A percentile compares a stretch with the other conserved stretches of the same genome.
phyloP scores from a whole-genome alignment of 1,140 invertebrate species.

The Parapsyche elsis region DNA sequence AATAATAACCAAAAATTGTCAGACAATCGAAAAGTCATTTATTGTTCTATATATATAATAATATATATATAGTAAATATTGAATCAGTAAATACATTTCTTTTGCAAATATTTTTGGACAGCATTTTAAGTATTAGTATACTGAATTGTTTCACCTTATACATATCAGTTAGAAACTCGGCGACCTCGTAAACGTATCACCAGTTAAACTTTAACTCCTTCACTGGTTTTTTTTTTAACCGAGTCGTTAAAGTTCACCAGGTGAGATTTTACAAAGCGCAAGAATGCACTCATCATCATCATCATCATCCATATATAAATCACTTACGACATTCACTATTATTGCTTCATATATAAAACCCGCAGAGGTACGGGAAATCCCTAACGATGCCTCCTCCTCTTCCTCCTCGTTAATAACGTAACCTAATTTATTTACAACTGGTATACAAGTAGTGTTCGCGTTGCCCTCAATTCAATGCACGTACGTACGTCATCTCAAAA shows the following conservation, averaged over 20 bases:
- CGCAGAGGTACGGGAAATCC: slow-evolving; percentile 33
- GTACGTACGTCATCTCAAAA: too few relatives aligned
- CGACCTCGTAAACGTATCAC: neutral
- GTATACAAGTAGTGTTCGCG: slow-evolving; percentile 47
- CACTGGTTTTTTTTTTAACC: neutral
- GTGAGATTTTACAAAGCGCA: neutral
- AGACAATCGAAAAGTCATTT: slow-evolving; percentile 52
- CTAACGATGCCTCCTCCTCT: slow-evolving; percentile 39
- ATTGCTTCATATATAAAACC: slow-evolving; percentile 46
- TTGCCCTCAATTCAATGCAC: too few relatives aligned
- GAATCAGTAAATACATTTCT: slow-evolving; percentile 55
- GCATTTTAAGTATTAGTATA: slow-evolving; percentile 54
- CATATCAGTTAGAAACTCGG: slow-evolving; percentile 43
- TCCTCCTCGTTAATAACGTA: slow-evolving; percentile 30
- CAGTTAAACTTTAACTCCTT: neutral
- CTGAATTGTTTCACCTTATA: slow-evolving; percentile 51
- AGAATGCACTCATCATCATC: slow-evolving; percentile 24
- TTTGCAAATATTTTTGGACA: slow-evolving; percentile 56
- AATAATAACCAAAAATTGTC: slow-evolving; percentile 36
- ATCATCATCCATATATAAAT: slow-evolving; percentile 27
- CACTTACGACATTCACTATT: slow-evolving; percentile 41
- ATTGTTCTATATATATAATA: slow-evolving; percentile 48
- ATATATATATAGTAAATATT: slow-evolving; percentile 52
- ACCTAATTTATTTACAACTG: slow-evolving; percentile 52
- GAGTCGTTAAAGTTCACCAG: slow-evolving; percentile 5